Evolutionary conservation across 2,797 vertebrate genomes (phyloP).

Genomic region (Periparus ater): DNA sequence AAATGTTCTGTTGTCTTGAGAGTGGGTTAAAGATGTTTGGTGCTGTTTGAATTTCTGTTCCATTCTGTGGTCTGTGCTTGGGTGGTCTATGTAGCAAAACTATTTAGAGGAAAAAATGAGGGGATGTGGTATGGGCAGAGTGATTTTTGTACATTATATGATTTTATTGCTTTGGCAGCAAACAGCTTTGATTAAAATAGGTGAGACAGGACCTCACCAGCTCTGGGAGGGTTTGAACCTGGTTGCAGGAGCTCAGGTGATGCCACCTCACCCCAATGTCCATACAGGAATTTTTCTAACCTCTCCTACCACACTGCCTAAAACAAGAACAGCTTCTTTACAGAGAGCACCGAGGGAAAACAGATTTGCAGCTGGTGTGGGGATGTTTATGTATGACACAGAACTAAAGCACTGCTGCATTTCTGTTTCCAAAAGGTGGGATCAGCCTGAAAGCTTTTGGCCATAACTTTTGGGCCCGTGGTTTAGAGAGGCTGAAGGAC

Average conservation of each 20-base stretch:
- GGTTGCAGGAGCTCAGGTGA: background rate
- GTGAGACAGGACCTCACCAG: background rate
- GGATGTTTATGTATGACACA: background rate
- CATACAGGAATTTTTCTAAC: background rate
- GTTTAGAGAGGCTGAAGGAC: background rate
- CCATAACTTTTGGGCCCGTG: rapidly evolving
- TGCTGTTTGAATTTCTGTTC: background rate
- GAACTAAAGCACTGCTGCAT: background rate
- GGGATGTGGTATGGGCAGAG: background rate
- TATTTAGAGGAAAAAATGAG: background rate
- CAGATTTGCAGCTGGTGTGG: background rate
- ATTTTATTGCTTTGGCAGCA: background rate
- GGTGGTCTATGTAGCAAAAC: background rate
- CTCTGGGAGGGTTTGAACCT: background rate
- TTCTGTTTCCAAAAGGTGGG: background rate
- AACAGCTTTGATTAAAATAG: background rate
- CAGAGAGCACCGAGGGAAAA: background rate
- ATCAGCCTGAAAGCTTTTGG: background rate
- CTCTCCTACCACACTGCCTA: background rate
- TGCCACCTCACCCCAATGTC: background rate
- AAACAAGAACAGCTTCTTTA: background rate
- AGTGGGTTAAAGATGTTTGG: background rate
- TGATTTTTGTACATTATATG: rapidly evolving
- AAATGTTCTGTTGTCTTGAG: rapidly evolving
- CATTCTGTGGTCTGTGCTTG: background rate